Evolutionary conservation across 2,797 vertebrate genomes (phyloP).

Genomic region (Poeciliopsis presidionis): DNA sequence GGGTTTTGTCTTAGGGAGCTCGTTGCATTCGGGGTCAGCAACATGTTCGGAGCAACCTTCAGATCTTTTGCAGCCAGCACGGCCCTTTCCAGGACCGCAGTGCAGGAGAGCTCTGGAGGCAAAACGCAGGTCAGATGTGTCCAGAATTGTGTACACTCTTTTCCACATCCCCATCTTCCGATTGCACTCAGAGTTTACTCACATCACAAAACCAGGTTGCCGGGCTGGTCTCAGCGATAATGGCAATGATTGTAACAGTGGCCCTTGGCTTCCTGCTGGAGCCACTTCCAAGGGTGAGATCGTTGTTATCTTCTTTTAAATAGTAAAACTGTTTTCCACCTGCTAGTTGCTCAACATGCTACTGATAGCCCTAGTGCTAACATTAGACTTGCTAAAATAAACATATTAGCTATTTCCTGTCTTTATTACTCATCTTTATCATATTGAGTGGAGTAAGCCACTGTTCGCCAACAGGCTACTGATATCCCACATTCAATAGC

Average conservation of each 20-base stretch:
- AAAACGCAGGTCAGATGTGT: conserved; percentile 88
- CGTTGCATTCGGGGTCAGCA: conserved; percentile 91
- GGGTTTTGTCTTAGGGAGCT: conserved; percentile 84
- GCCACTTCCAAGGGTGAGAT: conserved; percentile 89
- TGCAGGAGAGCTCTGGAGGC: conserved; percentile 94
- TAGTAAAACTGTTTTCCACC: too few species aligned
- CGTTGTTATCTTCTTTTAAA: neutral
- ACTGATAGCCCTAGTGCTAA: too few species aligned
- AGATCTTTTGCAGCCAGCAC: conserved; percentile 90
- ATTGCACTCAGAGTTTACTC: neutral
- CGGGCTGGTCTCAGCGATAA: conserved; percentile 86
- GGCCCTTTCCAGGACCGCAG: conserved; percentile 88
- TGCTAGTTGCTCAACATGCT: too few species aligned
- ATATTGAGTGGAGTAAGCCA: too few species aligned
- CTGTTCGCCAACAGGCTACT: too few species aligned
- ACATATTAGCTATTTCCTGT: too few species aligned
- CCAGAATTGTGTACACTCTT: neutral
- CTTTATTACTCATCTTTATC: too few species aligned
- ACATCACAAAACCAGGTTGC: conserved; percentile 82
- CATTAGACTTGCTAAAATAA: too few species aligned
- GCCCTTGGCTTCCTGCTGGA: conserved; percentile 88
- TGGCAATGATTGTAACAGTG: conserved; percentile 87
- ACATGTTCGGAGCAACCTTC: conserved; percentile 89
- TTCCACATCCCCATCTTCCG: too few species aligned
- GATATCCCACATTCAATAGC: too few species aligned